A percentile compares a stretch with the other conserved stretches of the same genome.
Evolutionary conservation across 2,113 vertebrate genomes (phyloP).

Genomic region (Dryoscopus gambensis): DNA sequence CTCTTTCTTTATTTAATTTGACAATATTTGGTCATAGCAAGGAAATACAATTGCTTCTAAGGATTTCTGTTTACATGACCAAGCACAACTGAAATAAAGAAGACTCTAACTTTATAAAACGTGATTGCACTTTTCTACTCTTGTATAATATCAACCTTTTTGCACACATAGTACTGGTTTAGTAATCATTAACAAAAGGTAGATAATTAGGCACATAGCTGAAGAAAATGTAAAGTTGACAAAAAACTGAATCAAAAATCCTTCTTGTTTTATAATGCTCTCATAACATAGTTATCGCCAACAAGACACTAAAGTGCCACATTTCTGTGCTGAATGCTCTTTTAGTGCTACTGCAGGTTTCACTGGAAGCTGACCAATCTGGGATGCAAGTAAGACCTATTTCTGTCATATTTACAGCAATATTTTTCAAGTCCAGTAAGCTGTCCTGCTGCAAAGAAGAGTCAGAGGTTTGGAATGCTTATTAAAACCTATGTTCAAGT

Average conservation of each 20-base stretch:
- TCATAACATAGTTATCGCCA: background rate
- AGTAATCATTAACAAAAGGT: background rate
- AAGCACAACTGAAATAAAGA: background rate
- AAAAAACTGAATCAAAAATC: background rate
- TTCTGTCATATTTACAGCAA: background rate
- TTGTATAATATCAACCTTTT: background rate
- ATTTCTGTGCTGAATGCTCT: background rate
- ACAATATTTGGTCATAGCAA: background rate
- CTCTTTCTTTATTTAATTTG: background rate
- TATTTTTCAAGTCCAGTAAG: background rate
- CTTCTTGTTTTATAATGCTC: background rate
- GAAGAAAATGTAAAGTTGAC: background rate
- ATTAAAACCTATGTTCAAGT: background rate
- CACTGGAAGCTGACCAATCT: background rate
- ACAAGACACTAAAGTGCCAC: background rate
- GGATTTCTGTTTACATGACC: background rate
- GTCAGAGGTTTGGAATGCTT: background rate
- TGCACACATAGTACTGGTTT: background rate
- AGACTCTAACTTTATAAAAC: background rate
- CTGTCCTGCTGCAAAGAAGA: background rate
- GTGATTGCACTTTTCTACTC: background rate
- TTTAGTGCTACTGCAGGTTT: background rate
- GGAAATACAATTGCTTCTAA: background rate
- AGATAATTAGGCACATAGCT: background rate
- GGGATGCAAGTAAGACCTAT: background rate